These are phyloP conservation scores for Ophraella communa DNA, from an alignment of 2,888 invertebrate genomes.

Conservation along the genomic window DNA sequence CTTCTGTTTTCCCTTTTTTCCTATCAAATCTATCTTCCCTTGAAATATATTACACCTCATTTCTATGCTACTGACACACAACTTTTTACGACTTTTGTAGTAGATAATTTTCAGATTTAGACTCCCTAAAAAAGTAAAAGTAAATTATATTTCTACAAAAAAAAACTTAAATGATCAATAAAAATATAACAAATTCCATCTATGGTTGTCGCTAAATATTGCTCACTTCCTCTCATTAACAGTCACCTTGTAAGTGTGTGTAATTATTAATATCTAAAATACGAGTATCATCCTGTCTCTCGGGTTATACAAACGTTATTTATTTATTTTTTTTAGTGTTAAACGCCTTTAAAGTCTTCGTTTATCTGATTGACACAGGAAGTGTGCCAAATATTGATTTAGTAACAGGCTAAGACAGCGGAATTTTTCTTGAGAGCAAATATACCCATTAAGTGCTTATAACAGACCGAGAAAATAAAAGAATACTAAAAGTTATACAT, in stretches of 20 bases:
- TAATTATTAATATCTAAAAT: not conserved
- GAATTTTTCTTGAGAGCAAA: slow-evolving; percentile 19
- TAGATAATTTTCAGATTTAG: too few relatives aligned
- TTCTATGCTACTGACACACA: too few relatives aligned
- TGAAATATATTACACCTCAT: too few relatives aligned
- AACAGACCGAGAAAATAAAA: not conserved
- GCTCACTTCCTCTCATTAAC: not conserved
- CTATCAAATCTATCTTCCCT: too few relatives aligned
- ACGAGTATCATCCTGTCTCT: not conserved
- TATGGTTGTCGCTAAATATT: not conserved
- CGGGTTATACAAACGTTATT: not conserved
- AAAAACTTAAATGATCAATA: too few relatives aligned
- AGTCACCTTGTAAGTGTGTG: not conserved
- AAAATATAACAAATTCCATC: not conserved
- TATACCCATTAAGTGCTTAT: slow-evolving; percentile 13
- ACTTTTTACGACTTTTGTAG: too few relatives aligned
- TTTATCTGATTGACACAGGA: slow-evolving; percentile 26
- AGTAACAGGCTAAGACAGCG: slow-evolving; percentile 10
- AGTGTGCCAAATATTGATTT: slow-evolving; percentile 28
- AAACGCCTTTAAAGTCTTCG: slow-evolving; percentile 3
- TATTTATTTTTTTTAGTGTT: too few relatives aligned
- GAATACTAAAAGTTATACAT: not conserved
- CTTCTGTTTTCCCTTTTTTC: too few relatives aligned
- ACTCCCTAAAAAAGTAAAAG: too few relatives aligned
- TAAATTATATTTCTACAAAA: too few relatives aligned